Percentiles rank a stretch among this genome's conserved stretches.
Conservation (phyloP, 2,797 vertebrate genomes). For the Chelidonichthys spinosus region DNA sequence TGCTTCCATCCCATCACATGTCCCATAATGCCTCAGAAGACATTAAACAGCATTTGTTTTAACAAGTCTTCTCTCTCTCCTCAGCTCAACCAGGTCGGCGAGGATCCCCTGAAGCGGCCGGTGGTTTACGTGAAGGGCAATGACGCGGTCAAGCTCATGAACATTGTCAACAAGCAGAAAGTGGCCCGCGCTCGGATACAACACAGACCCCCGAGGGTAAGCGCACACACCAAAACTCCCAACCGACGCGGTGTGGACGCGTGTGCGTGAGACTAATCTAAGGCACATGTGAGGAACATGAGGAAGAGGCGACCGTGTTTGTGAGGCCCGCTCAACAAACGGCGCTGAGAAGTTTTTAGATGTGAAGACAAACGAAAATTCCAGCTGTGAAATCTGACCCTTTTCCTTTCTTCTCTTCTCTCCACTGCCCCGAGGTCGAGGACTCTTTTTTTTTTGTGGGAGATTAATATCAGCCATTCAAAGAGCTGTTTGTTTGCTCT, state of each 20-base stretch:
- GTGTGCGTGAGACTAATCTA: slow-evolving; percentile 16
- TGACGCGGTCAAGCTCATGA: slow-evolving; percentile 97
- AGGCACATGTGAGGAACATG: slow-evolving; percentile 39
- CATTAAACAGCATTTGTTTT: not conserved
- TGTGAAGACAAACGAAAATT: slow-evolving; percentile 64
- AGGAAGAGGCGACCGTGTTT: slow-evolving; percentile 34
- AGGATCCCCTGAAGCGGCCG: slow-evolving; percentile 96
- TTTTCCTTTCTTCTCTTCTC: slow-evolving; percentile 50
- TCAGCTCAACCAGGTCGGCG: slow-evolving; percentile 94
- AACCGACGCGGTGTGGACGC: slow-evolving; percentile 1
- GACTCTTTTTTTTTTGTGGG: slow-evolving; percentile 36
- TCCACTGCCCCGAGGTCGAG: slow-evolving; percentile 52
- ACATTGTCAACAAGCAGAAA: slow-evolving; percentile 99
- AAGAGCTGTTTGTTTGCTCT: slow-evolving; percentile 75
- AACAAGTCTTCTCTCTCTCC: not conserved
- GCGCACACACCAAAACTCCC: slow-evolving; percentile 47
- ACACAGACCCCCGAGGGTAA: slow-evolving; percentile 95
- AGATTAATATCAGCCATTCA: slow-evolving; percentile 75
- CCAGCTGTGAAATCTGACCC: slow-evolving; percentile 72
- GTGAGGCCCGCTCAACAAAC: slow-evolving; percentile 20
- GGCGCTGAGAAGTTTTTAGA: slow-evolving; percentile 35
- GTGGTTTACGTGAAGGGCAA: slow-evolving; percentile 99
- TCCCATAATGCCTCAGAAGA: not conserved
- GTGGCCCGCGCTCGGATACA: slow-evolving; percentile 97
- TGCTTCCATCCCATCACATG: not conserved